A percentile compares a stretch with the other conserved stretches of the same genome.
phyloP scores from a whole-genome alignment of 2,113 vertebrate species.

The Meleagris gallopavo region DNA sequence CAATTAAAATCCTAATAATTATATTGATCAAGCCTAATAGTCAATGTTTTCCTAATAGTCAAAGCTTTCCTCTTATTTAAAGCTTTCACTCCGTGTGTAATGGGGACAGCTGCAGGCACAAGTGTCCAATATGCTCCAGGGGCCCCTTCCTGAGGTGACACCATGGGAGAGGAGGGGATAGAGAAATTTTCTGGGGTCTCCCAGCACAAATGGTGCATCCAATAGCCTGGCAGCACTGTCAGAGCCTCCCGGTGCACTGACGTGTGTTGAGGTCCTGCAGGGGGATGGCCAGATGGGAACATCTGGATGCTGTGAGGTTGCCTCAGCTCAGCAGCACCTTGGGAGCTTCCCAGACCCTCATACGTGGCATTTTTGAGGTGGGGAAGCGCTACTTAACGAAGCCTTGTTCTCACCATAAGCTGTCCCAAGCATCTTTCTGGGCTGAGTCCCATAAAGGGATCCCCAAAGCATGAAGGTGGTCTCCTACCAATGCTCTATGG shows the following conservation, averaged over 20 bases:
- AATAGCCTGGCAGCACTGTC: fast-evolving
- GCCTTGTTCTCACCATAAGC: not conserved
- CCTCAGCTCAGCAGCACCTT: not conserved
- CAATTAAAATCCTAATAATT: not conserved
- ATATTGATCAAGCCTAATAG: not conserved
- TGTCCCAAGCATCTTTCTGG: not conserved
- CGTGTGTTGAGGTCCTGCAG: fast-evolving
- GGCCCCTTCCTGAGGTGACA: not conserved
- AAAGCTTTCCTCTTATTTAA: not conserved
- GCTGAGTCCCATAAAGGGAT: not conserved
- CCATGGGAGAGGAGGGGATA: not conserved
- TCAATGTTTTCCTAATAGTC: not conserved
- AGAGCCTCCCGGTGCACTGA: not conserved
- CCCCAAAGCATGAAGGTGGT: not conserved
- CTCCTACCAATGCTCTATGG: not conserved
- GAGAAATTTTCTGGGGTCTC: not conserved
- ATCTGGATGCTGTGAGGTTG: not conserved
- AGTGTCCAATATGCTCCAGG: fast-evolving
- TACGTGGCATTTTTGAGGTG: fast-evolving
- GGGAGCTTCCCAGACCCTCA: fast-evolving
- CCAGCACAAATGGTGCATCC: fast-evolving
- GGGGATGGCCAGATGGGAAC: not conserved
- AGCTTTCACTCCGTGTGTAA: not conserved
- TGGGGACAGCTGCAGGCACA: fast-evolving
- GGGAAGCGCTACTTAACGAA: too few species aligned